Evolutionary conservation across 2,888 invertebrate genomes (phyloP), one percentile per base, ranked within the genome.

Genomic region (Thereva nobilitata): DNA sequence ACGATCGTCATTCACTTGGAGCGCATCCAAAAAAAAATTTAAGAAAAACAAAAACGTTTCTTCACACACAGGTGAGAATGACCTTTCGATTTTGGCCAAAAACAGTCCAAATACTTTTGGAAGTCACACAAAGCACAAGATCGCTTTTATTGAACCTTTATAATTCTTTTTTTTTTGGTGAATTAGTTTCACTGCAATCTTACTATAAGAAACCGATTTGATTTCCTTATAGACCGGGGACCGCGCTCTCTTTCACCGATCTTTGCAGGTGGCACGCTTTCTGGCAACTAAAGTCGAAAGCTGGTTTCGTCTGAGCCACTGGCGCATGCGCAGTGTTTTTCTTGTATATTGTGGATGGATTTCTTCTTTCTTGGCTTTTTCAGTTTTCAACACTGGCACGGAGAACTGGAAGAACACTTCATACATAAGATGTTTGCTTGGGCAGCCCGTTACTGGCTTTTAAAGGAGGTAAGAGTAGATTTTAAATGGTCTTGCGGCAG

Each of bases 181-280:
- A 23, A 23, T 1, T 23, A 23, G 23, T 23, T 23, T 23, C 23
- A 23, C 23, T 23, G 23, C 23, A 23, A 23, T 23, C 23, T 23
- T 1, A 23, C 23, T 23, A n/a, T 2, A 23, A 23, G 23, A 23
- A 23, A 23, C 23, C 23, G 23, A 23, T 23, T 23, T 23, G 23
- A 23, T 23, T 23, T 23, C 23, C 23, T 23, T 23, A 23, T 23
- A 38, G 23, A 59, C 35, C 5, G 38, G n/a, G 23, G 5, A 50
- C 50, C 5, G 47, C 38, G 9, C 64, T 12, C 54, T 23, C 23
- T 54, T 41, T 23, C 23, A 23, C 49, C 59, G 67, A 67, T 66
- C 69, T 67, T 66, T 53, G 64, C 67, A 67, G 67, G 66, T 70
- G 66, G 69, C 67, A 66, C 66, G 69, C 69, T 70, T 70, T 66